Conservation (phyloP, 1,140 invertebrate species). For the Tetragonula clypearis region DNA sequence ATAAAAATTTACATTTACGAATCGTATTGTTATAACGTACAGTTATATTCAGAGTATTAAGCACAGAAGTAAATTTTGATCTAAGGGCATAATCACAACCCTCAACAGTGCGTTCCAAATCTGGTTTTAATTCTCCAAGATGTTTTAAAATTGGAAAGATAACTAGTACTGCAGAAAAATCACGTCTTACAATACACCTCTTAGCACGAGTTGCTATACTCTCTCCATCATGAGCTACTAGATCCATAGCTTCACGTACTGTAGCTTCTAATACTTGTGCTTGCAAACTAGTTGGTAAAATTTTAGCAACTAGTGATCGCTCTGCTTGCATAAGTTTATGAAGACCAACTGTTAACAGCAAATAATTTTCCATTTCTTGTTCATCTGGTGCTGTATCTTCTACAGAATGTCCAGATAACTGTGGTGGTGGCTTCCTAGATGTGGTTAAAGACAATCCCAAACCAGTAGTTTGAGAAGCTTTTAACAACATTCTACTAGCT, state of each 20-base stretch:
- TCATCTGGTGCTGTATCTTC: constrained; percentile 85
- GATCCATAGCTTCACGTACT: constrained; percentile 91
- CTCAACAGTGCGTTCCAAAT: constrained; percentile 91
- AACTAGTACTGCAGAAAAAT: constrained; percentile 91
- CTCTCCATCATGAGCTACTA: constrained; percentile 93
- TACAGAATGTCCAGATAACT: constrained; percentile 67
- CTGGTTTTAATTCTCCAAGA: constrained; percentile 89
- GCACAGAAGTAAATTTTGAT: constrained; percentile 88
- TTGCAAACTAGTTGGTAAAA: constrained; percentile 91
- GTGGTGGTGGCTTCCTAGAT: constrained; percentile 76
- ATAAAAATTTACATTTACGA: neutral
- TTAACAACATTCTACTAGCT: constrained; percentile 92
- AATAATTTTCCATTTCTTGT: constrained; percentile 93
- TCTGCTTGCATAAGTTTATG: constrained; percentile 95
- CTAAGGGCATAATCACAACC: constrained; percentile 87
- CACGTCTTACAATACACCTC: constrained; percentile 89
- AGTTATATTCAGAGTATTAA: constrained; percentile 89
- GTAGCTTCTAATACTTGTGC: constrained; percentile 93
- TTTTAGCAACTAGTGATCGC: constrained; percentile 89
- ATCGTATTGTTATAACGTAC: constrained; percentile 78
- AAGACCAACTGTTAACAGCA: constrained; percentile 92
- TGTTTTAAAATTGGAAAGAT: constrained; percentile 94
- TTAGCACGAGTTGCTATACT: constrained; percentile 90
- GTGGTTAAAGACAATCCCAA: constrained; percentile 74
- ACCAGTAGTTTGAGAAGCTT: constrained; percentile 88